Evolutionary conservation across 2,113 vertebrate genomes (phyloP).

Genomic region (Pseudopipra pipra): DNA sequence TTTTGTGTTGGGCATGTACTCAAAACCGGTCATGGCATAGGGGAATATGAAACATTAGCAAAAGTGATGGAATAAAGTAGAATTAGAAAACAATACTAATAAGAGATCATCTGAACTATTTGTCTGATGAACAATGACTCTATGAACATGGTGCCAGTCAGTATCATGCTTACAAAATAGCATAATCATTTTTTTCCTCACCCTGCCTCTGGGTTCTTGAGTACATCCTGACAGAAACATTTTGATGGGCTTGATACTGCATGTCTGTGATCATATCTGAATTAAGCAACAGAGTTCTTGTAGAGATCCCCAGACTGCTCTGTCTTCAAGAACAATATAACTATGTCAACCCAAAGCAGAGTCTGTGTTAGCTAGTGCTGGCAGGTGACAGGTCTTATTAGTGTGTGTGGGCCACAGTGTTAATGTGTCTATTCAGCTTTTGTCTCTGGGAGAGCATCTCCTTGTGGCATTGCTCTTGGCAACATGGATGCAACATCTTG

Average conservation of each 20-base stretch:
- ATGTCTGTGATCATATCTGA: background rate
- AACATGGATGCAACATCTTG: fast-evolving
- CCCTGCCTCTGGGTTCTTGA: background rate
- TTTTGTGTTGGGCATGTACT: background rate
- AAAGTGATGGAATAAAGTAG: background rate
- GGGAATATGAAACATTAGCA: background rate
- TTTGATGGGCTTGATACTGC: background rate
- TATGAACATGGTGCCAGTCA: background rate
- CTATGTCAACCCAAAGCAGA: background rate
- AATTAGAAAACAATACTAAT: background rate
- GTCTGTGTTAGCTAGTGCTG: background rate
- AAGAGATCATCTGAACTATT: background rate
- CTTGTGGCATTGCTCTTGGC: background rate
- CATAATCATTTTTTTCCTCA: background rate
- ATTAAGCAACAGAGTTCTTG: background rate
- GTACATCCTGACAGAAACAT: background rate
- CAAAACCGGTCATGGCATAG: background rate
- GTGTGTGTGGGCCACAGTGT: background rate
- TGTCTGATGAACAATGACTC: fast-evolving
- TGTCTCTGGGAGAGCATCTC: background rate
- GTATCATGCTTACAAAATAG: background rate
- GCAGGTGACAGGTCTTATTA: background rate
- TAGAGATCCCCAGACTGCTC: background rate
- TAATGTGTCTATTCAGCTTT: background rate
- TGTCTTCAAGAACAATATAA: background rate